Base-by-base conservation (phyloP, 1,140 invertebrate genomes). In the Bombus confusus region DNA sequence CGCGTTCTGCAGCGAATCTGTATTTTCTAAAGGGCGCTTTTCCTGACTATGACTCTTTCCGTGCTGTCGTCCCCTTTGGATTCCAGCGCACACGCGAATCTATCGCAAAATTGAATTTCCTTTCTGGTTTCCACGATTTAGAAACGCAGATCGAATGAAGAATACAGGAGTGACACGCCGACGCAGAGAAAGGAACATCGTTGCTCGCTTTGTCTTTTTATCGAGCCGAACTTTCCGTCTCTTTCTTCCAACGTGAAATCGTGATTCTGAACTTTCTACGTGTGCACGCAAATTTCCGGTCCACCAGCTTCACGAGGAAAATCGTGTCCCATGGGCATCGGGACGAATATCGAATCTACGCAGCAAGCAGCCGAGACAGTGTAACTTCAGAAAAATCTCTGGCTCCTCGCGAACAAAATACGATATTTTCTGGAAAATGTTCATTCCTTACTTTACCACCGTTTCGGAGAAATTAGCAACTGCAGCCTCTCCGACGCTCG, bases 31-130 rank as follows among this genome's bases (percentile, higher is more conserved):
- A 66, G 41, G 47, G 6, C 25, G 18, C 31, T 25, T n/a, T 41
- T 22, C 34, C 12, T 31, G 28, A 25, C 41, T 34, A 43, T 13
- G 68, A 25, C 66, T 43, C 69, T 47, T 59, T 34, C 22, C 43
- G 18, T 52, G 25, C 13, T 34, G 18, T 31, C 31, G 43, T 9
- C 4, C 39, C 13, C 59, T 74, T 52, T 68, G 66, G 41, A 79
- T 83, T 72, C 39, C 47, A 59, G 68, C 76, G 31, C 66, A 69
- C 66, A 69, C 41, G 80, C 59, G 64, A 89, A 88, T 91, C 90
- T 89, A 82, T 78, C 83, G 71, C 71, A 39, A 86, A 90, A 91
- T 91, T 89, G 86, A 68, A 89, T 89, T 88, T 87, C 62, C 88
- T 80, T 43, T 66, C 75, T 41, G 72, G 73, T 31, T 64, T 66